A percentile compares a stretch with the other conserved stretches of the same genome.
phyloP scores from a whole-genome alignment of 2,113 vertebrate genomes.

The Furnarius figulus region DNA sequence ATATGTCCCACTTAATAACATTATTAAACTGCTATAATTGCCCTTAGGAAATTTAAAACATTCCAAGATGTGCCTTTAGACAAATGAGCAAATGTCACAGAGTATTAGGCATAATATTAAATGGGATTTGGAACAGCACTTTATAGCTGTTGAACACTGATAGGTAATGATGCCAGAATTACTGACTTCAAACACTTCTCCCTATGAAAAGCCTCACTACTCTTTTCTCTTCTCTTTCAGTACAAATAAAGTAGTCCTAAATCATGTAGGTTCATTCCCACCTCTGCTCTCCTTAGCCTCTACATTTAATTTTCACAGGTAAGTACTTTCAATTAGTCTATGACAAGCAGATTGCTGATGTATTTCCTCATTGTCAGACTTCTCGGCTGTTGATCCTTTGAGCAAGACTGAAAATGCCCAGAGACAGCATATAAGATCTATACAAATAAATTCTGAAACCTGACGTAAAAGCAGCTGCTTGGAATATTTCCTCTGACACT shows the following conservation, averaged over 20 bases:
- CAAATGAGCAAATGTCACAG: constrained; percentile 45
- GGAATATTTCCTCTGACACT: neutral
- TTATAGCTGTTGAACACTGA: neutral
- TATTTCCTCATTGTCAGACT: neutral
- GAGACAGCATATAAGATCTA: neutral
- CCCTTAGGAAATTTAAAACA: constrained; percentile 24
- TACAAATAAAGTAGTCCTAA: neutral
- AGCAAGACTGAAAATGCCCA: neutral
- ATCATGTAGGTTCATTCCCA: neutral
- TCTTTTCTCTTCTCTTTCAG: neutral
- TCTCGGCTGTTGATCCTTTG: neutral
- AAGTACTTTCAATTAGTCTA: neutral
- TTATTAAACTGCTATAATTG: constrained; percentile 55
- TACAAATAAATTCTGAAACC: constrained; percentile 8
- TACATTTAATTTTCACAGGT: neutral
- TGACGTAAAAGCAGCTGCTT: neutral
- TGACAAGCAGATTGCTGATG: neutral
- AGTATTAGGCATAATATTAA: neutral
- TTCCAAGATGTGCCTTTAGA: constrained; percentile 13
- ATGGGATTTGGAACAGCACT: neutral
- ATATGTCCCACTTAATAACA: constrained; percentile 3
- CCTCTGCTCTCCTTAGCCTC: neutral
- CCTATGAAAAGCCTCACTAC: neutral
- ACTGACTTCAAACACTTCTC: neutral
- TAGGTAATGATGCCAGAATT: constrained; percentile 1